These are phyloP conservation scores for Macaca mulatta DNA, from an alignment of 2,113 vertebrate genomes.

Conservation along the genomic window DNA sequence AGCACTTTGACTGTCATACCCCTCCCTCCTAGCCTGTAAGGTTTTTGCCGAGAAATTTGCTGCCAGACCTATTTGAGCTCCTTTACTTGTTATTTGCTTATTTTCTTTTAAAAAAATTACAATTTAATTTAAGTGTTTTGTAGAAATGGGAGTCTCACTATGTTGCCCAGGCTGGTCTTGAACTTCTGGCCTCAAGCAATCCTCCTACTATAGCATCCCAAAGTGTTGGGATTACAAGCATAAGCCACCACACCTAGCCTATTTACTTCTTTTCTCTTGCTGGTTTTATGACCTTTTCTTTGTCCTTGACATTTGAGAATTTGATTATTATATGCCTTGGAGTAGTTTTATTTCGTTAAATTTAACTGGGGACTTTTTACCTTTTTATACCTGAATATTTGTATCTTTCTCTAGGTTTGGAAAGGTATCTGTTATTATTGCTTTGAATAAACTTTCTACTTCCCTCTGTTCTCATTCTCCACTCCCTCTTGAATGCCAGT, in stretches of 20 bases:
- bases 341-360: background rate
- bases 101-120: no score
- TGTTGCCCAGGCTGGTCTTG: no score
- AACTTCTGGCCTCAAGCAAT: no score
- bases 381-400: background rate
- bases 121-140: no score
- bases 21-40: background rate
- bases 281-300: background rate
- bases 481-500: background rate
- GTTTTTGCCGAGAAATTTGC: background rate
- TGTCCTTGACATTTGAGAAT: background rate
- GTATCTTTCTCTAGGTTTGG: background rate
- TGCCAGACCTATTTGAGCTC: background rate
- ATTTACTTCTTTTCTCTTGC: background rate
- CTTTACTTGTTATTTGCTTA: background rate
- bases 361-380: background rate
- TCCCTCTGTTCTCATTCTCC: background rate
- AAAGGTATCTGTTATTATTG: background rate
- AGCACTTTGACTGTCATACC: background rate
- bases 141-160: no score
- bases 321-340: background rate
- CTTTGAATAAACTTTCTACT: background rate
- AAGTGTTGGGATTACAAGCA: no score
- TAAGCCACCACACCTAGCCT: no score
- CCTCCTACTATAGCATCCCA: no score